Base-by-base conservation (phyloP, 2,888 invertebrate species). In the Eupithecia exiguata region DNA sequence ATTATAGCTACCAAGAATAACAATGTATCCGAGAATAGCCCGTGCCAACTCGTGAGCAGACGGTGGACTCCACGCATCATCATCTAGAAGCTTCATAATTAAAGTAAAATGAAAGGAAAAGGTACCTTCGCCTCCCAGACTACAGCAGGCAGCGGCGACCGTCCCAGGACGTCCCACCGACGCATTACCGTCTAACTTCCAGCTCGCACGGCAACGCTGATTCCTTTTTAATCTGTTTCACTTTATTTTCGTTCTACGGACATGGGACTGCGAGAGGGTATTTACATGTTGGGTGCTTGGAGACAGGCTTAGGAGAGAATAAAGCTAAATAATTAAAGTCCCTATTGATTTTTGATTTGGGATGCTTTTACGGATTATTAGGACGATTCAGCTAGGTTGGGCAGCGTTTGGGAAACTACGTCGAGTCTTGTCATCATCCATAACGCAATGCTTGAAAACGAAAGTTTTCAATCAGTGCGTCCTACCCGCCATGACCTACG, bases 181-280 rank as follows among this genome's bases (percentile, higher is more conserved):
- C 71, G 53, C 71, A 71, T 74, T 74, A 71, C 66, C 75, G 72
- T 72, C 65, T 63, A 76, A 76, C 73, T 76, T 72, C 12, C 21
- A 5, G 25, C 25, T 9, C 40, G 49, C 53, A 53, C 73, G 72
- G 68, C 70, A 69, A 18, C 69, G 30, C 61, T 72, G 63, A 73
- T 71, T 69, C 72, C 70, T 70, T 75, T 75, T 74, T 73, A 77
- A 78, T 75, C 74, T 75, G 72, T 70, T 75, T 70, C 53, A 67
- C 72, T 70, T 70, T 53, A 66, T 68, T 69, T 53, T 21, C 36
- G 62, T 40, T 66, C 38, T 2, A 14, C 21, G 49, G 21, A 53
- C 66, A 12, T 40, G 40, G 36, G 65, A 18, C 12, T 21, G 40
- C 40, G 40, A 38, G 40, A 38, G 40, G 21, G 25, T 66, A 10